Evolutionary conservation across 2,113 vertebrate genomes (phyloP).

Genomic region (Gorsachius goisagi): DNA sequence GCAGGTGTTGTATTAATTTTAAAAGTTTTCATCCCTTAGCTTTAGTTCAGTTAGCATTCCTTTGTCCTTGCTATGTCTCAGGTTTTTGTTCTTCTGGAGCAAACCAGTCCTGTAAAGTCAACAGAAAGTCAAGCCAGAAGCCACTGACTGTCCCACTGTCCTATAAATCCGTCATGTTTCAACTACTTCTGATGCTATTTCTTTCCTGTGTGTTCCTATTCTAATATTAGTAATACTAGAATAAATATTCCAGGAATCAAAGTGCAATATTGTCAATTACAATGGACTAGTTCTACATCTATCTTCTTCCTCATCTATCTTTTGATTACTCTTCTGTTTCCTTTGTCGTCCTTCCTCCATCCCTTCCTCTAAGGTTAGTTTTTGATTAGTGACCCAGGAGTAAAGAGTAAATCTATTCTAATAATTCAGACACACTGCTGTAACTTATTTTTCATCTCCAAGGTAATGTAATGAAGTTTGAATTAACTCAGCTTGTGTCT

Average conservation of each 20-base stretch:
- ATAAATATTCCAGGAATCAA: background rate
- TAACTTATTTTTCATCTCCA: constrained; percentile 32
- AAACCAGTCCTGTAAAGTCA: background rate
- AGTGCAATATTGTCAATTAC: background rate
- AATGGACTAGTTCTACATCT: background rate
- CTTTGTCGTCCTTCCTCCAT: background rate
- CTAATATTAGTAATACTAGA: background rate
- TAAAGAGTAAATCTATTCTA: background rate
- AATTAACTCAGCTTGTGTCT: constrained; percentile 76
- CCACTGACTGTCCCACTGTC: background rate
- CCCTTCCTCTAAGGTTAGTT: background rate
- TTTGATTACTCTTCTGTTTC: background rate
- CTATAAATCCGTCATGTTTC: background rate
- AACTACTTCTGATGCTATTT: background rate
- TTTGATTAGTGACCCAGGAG: background rate
- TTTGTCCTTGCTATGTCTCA: background rate
- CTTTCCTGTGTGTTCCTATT: background rate
- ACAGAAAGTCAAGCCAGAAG: background rate
- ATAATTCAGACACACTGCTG: background rate
- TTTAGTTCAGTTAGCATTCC: background rate
- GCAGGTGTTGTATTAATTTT: background rate
- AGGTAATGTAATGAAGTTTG: constrained; percentile 75
- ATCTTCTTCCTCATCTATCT: background rate
- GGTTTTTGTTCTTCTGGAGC: background rate
- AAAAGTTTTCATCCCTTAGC: background rate